These are phyloP conservation scores for Tuberolachnus salignus DNA, from an alignment of 2,888 invertebrate genomes.

Conservation along the genomic window DNA sequence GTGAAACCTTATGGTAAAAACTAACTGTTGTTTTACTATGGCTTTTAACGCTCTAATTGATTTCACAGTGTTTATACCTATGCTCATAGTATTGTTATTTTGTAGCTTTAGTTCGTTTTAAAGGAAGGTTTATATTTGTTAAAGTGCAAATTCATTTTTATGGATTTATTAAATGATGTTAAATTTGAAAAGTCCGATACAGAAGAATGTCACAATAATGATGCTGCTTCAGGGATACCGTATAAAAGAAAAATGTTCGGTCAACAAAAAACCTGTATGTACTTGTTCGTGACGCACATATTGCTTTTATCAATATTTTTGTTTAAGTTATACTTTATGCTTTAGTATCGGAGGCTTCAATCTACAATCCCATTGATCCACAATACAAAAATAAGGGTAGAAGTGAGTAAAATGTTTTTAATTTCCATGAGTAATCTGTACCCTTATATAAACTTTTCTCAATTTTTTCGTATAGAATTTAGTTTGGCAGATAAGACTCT, in stretches of 20 bases:
- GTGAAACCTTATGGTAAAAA: slow-evolving; percentile 47
- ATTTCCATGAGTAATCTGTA: neutral
- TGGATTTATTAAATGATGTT: slow-evolving; percentile 41
- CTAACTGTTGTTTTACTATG: slow-evolving; percentile 52
- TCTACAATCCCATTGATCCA: slow-evolving; percentile 43
- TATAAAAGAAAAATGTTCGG: slow-evolving; percentile 40
- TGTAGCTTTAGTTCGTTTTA: neutral
- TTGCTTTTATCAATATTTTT: neutral
- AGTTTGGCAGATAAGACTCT: slow-evolving; percentile 59
- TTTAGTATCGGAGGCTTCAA: slow-evolving; percentile 53
- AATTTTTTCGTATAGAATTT: slow-evolving; percentile 30
- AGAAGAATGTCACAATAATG: slow-evolving; percentile 2
- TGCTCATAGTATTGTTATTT: slow-evolving; percentile 11
- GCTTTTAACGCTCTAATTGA: slow-evolving; percentile 40
- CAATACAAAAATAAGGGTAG: slow-evolving; percentile 18
- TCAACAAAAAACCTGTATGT: slow-evolving; percentile 50
- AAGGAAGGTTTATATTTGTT: slow-evolving; percentile 15
- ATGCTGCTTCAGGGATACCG: neutral
- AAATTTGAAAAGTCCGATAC: slow-evolving; percentile 8
- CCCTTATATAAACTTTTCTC: neutral
- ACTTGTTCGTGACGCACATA: neutral
- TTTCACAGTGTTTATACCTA: slow-evolving; percentile 8
- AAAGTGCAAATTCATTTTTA: slow-evolving; percentile 10
- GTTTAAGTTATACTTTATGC: neutral
- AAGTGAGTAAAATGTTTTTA: slow-evolving; percentile 18